These are phyloP conservation scores for Xerus rutilus DNA, from an alignment of 2,797 vertebrate genomes.

Conservation along the genomic window DNA sequence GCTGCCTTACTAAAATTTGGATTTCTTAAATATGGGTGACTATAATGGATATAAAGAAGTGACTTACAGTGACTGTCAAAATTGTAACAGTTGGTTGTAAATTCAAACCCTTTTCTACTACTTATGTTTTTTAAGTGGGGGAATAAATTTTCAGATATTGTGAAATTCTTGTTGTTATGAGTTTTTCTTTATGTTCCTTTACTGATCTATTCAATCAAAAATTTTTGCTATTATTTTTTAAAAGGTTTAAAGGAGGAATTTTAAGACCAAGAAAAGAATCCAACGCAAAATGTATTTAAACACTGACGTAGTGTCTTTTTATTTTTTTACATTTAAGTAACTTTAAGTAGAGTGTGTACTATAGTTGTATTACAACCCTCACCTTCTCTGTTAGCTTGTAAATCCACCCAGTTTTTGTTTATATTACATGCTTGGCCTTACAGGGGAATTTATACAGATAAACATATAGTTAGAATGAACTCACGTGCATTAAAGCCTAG, in stretches of 20 bases:
- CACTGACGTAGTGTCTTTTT: not conserved
- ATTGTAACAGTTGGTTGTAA: conserved; percentile 8
- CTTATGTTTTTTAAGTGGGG: not conserved
- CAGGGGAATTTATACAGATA: not conserved
- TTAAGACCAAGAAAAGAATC: not conserved
- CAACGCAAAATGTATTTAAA: conserved; percentile 37
- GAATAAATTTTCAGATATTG: not conserved
- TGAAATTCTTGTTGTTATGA: not conserved
- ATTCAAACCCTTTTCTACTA: not conserved
- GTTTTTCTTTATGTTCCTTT: not conserved
- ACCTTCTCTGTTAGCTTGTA: not conserved
- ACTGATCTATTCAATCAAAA: not conserved
- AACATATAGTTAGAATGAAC: not conserved
- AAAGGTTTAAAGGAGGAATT: not conserved
- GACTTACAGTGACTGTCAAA: not conserved
- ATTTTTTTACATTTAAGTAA: conserved; percentile 2
- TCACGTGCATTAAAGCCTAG: not conserved
- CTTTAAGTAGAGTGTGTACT: not conserved
- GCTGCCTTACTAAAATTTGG: not conserved
- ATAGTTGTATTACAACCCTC: not conserved
- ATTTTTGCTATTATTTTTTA: not conserved
- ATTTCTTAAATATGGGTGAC: conserved; percentile 45
- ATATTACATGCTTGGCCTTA: not conserved
- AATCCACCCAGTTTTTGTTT: not conserved
- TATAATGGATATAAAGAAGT: conserved; percentile 39